These are phyloP conservation scores for Petrocephalus zakoni DNA, from an alignment of 2,113 vertebrate genomes.

Conservation along the genomic window DNA sequence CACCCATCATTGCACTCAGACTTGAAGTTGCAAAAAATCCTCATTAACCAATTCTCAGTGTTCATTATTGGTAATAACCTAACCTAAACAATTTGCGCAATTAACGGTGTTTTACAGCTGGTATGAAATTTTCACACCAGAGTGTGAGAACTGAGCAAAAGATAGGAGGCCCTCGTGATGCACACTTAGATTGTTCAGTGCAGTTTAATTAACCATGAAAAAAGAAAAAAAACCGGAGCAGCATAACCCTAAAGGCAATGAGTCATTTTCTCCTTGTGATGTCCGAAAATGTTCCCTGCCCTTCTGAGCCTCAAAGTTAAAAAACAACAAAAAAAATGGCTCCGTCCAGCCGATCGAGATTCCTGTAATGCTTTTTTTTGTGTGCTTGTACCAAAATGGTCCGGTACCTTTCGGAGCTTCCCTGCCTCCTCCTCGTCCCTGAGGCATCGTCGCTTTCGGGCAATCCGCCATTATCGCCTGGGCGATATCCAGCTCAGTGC, in stretches of 20 bases:
- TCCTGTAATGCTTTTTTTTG: background rate
- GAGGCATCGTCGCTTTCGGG: background rate
- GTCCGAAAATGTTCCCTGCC: background rate
- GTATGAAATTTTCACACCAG: background rate
- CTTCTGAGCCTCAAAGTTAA: background rate
- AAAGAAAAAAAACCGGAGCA: background rate
- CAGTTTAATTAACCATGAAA: background rate
- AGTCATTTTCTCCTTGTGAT: background rate
- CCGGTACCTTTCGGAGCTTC: background rate
- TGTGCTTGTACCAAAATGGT: constrained; percentile 2
- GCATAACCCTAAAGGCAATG: background rate
- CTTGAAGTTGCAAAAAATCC: background rate
- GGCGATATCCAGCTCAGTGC: background rate
- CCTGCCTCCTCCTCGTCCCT: background rate
- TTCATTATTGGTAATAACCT: background rate
- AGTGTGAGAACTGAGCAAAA: too few species aligned
- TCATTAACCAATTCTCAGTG: background rate
- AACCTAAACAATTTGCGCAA: background rate
- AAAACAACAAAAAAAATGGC: background rate
- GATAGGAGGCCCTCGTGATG: too few species aligned
- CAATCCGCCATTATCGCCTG: background rate
- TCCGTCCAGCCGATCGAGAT: background rate
- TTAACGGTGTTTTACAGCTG: background rate
- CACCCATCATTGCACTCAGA: background rate
- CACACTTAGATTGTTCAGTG: background rate